phyloP scores from a whole-genome alignment of 2,797 vertebrate species.

The Pangasius mekongensis region DNA sequence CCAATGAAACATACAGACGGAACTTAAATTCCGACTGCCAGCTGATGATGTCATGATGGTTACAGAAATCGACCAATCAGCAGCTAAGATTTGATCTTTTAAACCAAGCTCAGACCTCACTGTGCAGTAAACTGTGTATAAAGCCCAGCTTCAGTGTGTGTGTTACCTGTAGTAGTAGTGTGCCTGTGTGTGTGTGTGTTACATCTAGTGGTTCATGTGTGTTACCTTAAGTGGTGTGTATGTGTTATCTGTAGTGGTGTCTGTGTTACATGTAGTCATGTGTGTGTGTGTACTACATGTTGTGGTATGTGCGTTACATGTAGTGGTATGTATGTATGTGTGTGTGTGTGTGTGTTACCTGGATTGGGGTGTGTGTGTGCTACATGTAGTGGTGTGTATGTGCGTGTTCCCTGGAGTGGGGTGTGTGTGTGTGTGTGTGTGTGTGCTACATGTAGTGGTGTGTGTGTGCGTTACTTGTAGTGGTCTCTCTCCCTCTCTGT shows the following conservation, averaged over 20 bases:
- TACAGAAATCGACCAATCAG: not conserved
- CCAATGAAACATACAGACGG: not conserved
- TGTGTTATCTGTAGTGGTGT: conserved; percentile 77
- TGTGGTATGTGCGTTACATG: conserved; percentile 67
- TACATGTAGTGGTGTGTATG: not conserved
- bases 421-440: no score
- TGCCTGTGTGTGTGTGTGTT: no score
- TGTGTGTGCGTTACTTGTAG: conserved; percentile 74
- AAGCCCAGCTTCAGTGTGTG: not conserved
- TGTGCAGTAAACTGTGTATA: not conserved
- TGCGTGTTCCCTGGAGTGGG: not conserved
- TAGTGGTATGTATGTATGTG: no score
- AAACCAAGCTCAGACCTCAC: not conserved
- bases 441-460: not conserved
- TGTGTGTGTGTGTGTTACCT: not conserved
- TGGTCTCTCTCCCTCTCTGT: conserved; percentile 78
- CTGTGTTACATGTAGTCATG: not conserved
- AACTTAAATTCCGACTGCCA: no score
- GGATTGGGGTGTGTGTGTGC: not conserved
- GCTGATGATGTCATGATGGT: not conserved
- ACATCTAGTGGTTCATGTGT: no score
- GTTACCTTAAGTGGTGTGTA: not conserved
- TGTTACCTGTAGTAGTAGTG: not conserved
- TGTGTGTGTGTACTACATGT: conserved; percentile 74
- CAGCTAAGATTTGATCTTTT: not conserved